Percentiles rank a stretch among this genome's conserved stretches.
Conservation (phyloP, 2,113 vertebrate species). For the Muntiacus reevesi region DNA sequence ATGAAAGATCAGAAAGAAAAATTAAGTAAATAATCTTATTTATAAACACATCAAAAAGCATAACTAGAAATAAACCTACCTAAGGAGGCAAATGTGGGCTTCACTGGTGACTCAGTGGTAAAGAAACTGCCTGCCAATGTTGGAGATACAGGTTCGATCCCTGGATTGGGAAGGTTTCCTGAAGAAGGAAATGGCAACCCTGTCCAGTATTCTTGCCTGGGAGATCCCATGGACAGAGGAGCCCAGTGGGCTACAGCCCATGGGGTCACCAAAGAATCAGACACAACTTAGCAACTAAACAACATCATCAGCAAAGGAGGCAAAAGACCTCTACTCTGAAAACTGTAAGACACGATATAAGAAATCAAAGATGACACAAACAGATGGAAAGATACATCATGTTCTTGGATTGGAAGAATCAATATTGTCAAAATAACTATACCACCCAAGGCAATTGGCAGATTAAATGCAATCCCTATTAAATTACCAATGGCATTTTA, state of each 20-base stretch:
- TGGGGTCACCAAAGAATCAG: background rate
- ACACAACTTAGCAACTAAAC: background rate
- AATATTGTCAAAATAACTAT: background rate
- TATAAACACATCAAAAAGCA: background rate
- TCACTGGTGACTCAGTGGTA: background rate
- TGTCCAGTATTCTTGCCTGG: background rate
- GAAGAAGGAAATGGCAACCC: background rate
- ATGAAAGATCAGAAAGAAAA: background rate
- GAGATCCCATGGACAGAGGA: background rate
- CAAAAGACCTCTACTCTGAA: background rate
- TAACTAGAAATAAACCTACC: background rate
- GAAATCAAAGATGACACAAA: background rate
- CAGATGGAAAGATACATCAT: background rate
- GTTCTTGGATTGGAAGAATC: background rate
- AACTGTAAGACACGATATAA: background rate
- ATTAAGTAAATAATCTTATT: background rate
- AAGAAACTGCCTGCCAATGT: background rate
- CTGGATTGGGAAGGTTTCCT: background rate
- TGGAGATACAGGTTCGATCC: rapidly evolving
- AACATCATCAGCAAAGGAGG: background rate
- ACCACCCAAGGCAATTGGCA: background rate
- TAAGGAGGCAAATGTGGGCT: background rate
- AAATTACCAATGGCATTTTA: background rate
- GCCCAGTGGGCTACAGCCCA: background rate
- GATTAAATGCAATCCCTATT: background rate